Base-by-base conservation (phyloP, 2,797 vertebrate species). In the Cuniculus paca region DNA sequence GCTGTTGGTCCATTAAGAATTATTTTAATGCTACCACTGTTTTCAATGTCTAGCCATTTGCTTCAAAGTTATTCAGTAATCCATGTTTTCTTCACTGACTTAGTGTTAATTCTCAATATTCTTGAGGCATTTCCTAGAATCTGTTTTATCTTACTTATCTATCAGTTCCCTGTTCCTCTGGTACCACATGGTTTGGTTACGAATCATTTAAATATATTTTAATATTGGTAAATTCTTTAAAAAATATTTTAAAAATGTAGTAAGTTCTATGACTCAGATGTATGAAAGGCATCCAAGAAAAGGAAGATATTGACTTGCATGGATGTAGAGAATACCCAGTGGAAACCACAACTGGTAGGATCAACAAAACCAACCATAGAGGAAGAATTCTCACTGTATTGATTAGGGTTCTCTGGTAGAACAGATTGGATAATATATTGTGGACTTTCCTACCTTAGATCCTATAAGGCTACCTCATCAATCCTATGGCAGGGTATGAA, bases 101-200 rank as follows among this genome's bases (percentile, higher is more conserved):
- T 90, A 93, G 79, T 34, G 4, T 17, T 91, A 87, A 82, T 81
- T 84, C 6, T 24, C 31, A 50, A 80, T 77, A 50, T n/a, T 79
- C 39, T 90, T 93, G n/a, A 14, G 70, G 31, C 1, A 34, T 88
- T 92, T 92, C 96, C 72, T 96, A 70, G 31, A 96, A 63, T 88
- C 17, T 83, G 17, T 86, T 81, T 94, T 93, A 31, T 89, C 94
- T 91, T 17, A 88, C 11, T 89, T 36, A 58, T n/a, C 39, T 92
- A 2, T 84, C 61, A 82, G 36, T 42, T 92, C 3, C n/a, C 52
- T 77, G 50, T 14, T 70, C 24, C 78, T 68, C 74, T 13, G 78
- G 0, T 83, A 79, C 5, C 5, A 77, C 7, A 48, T 77, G 52
- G 20, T 61, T 61, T 87, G 70, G n/a, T 95, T 91, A 88, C 6